phyloP scores from a whole-genome alignment of 2,888 invertebrate genomes.

The Cephus runcator region DNA sequence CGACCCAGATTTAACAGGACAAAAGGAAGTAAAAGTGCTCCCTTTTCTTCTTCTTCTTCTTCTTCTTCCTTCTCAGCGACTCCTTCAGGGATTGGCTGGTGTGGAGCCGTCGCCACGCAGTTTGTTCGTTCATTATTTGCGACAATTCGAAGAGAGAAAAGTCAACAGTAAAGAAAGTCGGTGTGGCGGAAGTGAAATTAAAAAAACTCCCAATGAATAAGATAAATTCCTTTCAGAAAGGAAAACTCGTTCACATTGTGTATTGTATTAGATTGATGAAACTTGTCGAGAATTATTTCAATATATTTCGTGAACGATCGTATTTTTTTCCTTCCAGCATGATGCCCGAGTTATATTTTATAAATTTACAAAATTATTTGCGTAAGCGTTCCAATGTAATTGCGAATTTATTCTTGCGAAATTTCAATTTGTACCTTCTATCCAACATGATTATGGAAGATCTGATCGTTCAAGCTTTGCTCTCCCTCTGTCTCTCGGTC shows the following conservation, averaged over 20 bases:
- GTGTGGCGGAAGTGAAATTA: neutral
- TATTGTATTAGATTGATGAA: neutral
- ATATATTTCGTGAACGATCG: neutral
- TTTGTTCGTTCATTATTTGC: neutral
- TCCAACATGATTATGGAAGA: neutral
- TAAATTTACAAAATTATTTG: neutral
- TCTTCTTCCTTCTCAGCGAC: neutral
- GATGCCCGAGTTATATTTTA: neutral
- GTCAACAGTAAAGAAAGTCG: neutral
- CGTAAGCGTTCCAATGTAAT: neutral
- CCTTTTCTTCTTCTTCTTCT: neutral
- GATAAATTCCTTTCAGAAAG: neutral
- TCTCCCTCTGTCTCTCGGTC: neutral
- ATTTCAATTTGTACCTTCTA: neutral
- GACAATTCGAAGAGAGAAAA: neutral
- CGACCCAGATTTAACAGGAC: conserved; percentile 5
- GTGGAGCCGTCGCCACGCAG: neutral
- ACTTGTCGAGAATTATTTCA: neutral
- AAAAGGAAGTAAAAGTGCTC: neutral
- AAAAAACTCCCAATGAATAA: neutral
- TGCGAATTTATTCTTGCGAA: neutral
- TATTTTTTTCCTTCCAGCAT: neutral
- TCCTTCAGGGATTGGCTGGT: neutral
- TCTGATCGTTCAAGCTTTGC: neutral
- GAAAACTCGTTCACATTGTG: neutral